Evolutionary conservation across 2,797 vertebrate genomes (phyloP).

Genomic region (Allochrocebus solatus): DNA sequence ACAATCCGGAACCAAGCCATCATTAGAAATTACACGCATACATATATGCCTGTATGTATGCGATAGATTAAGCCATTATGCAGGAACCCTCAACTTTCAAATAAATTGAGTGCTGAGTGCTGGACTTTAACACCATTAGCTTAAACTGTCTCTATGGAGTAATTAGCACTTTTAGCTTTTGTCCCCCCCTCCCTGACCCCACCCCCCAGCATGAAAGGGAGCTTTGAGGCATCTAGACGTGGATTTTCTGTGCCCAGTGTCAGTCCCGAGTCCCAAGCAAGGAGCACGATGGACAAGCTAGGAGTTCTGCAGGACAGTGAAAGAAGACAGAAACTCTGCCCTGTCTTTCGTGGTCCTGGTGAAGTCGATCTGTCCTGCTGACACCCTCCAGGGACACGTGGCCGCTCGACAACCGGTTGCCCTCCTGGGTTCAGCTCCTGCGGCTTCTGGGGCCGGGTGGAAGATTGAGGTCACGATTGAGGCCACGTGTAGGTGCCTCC

Average conservation of each 20-base stretch:
- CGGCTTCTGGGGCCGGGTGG: background rate
- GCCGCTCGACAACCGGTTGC: background rate
- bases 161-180: background rate
- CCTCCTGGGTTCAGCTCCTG: fast-evolving
- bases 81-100: background rate
- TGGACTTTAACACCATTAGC: background rate
- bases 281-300: background rate
- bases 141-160: background rate
- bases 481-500: background rate
- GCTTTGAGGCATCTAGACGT: background rate
- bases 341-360: background rate
- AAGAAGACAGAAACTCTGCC: background rate
- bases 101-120: background rate
- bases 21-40: background rate
- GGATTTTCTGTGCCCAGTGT: background rate
- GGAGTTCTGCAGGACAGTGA: background rate
- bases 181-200: no score
- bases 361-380: fast-evolving
- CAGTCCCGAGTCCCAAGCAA: background rate
- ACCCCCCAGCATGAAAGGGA: background rate
- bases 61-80: background rate
- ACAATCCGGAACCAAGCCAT: background rate
- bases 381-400: background rate
- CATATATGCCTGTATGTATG: fast-evolving
- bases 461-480: background rate